Conservation (phyloP, 2,113 vertebrate genomes). For the Antechinus stuartii region DNA sequence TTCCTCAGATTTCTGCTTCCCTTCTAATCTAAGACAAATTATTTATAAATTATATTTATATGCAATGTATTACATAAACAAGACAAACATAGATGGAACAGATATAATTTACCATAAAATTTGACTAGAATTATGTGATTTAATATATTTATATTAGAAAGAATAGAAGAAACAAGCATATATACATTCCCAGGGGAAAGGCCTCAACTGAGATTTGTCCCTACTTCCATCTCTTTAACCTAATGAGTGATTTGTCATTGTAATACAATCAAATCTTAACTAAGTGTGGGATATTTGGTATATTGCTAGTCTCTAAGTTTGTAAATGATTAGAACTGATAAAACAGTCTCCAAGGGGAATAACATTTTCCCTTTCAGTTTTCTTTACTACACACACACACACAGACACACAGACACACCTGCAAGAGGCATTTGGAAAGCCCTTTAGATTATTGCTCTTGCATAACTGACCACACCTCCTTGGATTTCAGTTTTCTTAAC, state of each 20-base stretch:
- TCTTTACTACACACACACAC: not conserved
- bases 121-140: not conserved
- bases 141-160: not conserved
- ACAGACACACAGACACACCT: not conserved
- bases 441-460: not conserved
- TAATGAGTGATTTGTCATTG: not conserved
- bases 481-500: not conserved
- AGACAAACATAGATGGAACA: not conserved
- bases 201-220: not conserved
- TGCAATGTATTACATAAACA: not conserved
- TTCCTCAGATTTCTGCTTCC: too few species aligned
- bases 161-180: not conserved
- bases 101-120: not conserved
- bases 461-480: not conserved
- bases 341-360: not conserved
- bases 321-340: not conserved
- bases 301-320: not conserved
- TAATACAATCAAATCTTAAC: not conserved
- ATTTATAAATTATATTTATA: not conserved
- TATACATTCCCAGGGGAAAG: not conserved
- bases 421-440: not conserved
- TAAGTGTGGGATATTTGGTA: too few species aligned
- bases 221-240: not conserved
- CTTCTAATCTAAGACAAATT: not conserved
- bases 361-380: not conserved